Evolutionary conservation across 2,888 invertebrate species (phyloP).

Genomic region (Atherix ibis): DNA sequence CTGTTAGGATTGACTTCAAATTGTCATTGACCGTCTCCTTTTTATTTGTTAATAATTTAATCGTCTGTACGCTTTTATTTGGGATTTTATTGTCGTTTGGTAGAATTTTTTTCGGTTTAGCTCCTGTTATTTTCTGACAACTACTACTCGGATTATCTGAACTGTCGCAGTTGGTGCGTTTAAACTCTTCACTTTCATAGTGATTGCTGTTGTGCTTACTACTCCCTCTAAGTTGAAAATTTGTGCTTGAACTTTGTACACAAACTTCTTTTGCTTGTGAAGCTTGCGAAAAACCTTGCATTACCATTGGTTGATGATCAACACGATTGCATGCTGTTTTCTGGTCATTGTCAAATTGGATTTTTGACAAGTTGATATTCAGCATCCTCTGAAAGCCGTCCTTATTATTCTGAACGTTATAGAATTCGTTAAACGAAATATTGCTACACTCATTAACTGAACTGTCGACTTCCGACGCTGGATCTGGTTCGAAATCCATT

Average conservation of each 20-base stretch:
- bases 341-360: too few relatives aligned
- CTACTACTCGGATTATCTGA: neutral
- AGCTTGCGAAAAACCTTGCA: neutral
- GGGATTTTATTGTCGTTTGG: neutral
- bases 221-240: too few relatives aligned
- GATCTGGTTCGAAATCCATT: constrained; percentile 34
- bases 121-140: constrained; percentile 17
- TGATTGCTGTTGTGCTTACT: neutral
- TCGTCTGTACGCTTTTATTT: neutral
- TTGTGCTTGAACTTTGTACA: neutral
- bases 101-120: constrained; percentile 25
- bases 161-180: neutral
- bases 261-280: neutral
- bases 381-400: neutral
- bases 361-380: too few relatives aligned
- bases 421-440: neutral
- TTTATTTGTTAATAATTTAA: too few relatives aligned
- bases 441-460: constrained; percentile 3
- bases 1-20: too few relatives aligned
- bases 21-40: too few relatives aligned
- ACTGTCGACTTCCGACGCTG: constrained; percentile 26
- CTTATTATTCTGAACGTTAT: neutral
- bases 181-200: neutral
- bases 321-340: neutral
- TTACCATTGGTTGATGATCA: neutral